Base-by-base conservation (phyloP, 2,113 vertebrate genomes). In the Sceloporus undulatus region DNA sequence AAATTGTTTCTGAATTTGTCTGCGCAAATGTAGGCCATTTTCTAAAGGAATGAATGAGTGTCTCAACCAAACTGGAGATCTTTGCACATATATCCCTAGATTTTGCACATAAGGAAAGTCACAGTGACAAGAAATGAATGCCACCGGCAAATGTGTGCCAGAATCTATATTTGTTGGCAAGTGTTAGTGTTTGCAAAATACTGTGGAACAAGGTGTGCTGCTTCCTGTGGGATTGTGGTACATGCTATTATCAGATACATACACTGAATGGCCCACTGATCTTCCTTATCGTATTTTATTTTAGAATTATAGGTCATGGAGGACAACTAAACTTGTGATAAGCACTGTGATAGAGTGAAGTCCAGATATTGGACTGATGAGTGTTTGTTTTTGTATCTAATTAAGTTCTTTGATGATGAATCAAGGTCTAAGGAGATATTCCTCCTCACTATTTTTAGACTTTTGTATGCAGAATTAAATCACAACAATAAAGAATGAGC, bases 201-300 rank as follows among this genome's bases (percentile, higher is more conserved):
- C 9, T 65, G 56, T 82, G 74, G 38, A 52, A 86, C 65, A 2
- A 1, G 84, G 88, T 75, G 89, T 68, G 86, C 88, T 91, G 2
- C 75, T 70, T 85, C 75, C 91, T 85, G n/a, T 81, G 79, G 56
- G 59, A 65, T 23, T 38, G 88, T 85, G 79, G 82, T 80, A 65
- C 89, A 79, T 8, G 52, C 85, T 0, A 0, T 54, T 90, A 80
- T 91, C 56, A 71, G 27, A 62, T 75, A 40, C 3, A 66, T 0
- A 65, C 59, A 18, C 59, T 62, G 13, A 62, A 62, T 18, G 59
- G 59, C 18, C 19, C 23, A 29, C 34, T 59, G 56, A 77, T 59
- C 38, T 65, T 54, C 0, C 77, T 93, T 94, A 95, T 94, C 95
- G 90, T 93, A 89, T 95, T 95, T 93, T 92, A 95, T 95, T 95